phyloP scores from a whole-genome alignment of 2,888 invertebrate species.

The Plagiodera versicolora region DNA sequence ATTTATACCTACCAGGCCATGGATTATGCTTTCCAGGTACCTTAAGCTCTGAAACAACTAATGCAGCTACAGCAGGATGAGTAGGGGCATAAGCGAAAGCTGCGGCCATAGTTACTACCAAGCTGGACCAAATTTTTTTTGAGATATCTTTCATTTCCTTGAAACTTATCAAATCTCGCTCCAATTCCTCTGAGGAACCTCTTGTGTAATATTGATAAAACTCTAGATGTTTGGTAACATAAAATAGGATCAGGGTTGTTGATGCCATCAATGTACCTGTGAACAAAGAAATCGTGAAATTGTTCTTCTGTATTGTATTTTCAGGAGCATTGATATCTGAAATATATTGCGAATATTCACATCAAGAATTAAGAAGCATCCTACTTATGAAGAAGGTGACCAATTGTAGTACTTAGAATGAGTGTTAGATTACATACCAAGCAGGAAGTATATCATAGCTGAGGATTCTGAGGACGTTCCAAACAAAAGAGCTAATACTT shows the following conservation, averaged over 20 bases:
- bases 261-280: conserved; percentile 2
- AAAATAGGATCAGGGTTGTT: neutral
- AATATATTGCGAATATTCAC: too few species aligned
- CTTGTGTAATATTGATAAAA: conserved; percentile 19
- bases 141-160: conserved; percentile 11
- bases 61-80: conserved; percentile 24
- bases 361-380: too few species aligned
- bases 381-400: too few species aligned
- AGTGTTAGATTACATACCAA: conserved; percentile 5
- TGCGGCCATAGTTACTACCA: conserved; percentile 19
- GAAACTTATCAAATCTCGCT: conserved; percentile 13
- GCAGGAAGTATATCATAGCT: conserved; percentile 25
- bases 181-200: conserved; percentile 15
- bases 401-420: too few species aligned
- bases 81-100: conserved; percentile 19
- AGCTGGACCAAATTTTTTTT: conserved; percentile 23
- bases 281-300: neutral
- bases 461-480: conserved; percentile 21
- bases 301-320: too few species aligned
- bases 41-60: conserved; percentile 31
- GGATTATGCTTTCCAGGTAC: conserved; percentile 1
- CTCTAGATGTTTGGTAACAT: neutral
- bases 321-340: neutral
- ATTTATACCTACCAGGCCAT: conserved; percentile 27
- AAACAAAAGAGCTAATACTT: conserved; percentile 21